A percentile compares a stretch with the other conserved stretches of the same genome.
Evolutionary conservation across 2,888 invertebrate genomes (phyloP).

Genomic region (Eurytoma californica): DNA sequence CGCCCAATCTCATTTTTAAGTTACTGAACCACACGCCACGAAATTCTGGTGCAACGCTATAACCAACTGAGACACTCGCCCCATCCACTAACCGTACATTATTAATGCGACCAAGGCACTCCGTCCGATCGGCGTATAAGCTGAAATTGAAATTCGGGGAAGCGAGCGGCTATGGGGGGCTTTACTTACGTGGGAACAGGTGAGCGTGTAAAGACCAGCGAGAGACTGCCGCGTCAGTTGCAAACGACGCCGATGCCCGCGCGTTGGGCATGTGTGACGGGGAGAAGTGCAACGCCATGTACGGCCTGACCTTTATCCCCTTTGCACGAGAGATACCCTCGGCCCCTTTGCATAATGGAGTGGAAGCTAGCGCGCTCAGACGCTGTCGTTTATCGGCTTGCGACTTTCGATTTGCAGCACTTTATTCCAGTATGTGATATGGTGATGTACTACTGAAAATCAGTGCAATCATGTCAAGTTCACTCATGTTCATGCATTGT

Average conservation of each 20-base stretch:
- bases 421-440: neutral
- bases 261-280: neutral
- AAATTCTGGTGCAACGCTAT: neutral
- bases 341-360: slow-evolving; percentile 14
- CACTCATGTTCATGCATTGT: neutral
- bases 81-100: no score
- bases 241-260: neutral
- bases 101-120: neutral
- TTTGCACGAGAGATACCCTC: neutral
- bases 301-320: slow-evolving; percentile 11
- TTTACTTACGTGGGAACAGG: neutral
- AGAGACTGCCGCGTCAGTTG: neutral
- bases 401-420: neutral
- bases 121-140: slow-evolving; percentile 16
- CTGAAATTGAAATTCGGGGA: slow-evolving; percentile 38
- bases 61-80: neutral
- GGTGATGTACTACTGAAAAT: neutral
- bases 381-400: neutral
- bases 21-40: neutral
- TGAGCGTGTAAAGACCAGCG: slow-evolving; percentile 20
- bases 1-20: neutral
- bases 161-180: neutral
- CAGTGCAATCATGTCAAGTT: neutral
- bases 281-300: slow-evolving; percentile 3
- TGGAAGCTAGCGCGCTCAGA: neutral